Conservation (phyloP, 2,113 vertebrate species). For the Sceloporus undulatus region DNA sequence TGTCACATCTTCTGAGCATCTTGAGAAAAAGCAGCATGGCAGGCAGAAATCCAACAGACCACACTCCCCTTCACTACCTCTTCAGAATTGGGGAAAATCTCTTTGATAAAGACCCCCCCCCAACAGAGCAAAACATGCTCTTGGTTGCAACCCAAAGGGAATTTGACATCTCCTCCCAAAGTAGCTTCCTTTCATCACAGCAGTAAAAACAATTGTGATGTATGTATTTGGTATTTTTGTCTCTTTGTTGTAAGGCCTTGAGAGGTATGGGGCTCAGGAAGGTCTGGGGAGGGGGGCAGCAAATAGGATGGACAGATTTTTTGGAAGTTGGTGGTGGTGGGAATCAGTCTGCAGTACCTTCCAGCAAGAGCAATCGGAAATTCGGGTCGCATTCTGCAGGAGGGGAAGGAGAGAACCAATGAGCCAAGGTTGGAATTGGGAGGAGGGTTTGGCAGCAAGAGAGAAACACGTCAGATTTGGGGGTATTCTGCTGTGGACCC, state of each 20-base stretch:
- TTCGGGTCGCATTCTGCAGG: constrained; percentile 24
- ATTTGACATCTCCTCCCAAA: no score
- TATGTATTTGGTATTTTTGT: no score
- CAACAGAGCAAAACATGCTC: no score
- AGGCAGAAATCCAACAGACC: no score
- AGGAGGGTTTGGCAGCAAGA: neutral
- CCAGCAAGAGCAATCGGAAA: constrained; percentile 33
- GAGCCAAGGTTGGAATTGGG: neutral
- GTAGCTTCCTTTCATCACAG: neutral
- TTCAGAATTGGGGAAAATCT: no score
- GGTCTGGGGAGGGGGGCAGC: neutral
- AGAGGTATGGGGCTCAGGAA: neutral
- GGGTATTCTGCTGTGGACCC: neutral
- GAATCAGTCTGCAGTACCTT: constrained; percentile 31
- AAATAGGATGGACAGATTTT: neutral
- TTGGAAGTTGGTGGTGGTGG: neutral
- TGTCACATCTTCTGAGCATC: no score
- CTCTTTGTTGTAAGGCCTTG: neutral
- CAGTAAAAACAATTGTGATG: neutral
- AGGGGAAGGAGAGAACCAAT: constrained; percentile 32
- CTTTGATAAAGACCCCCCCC: no score
- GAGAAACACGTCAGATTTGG: neutral
- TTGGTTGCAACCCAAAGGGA: no score
- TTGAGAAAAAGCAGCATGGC: no score
- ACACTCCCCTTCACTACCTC: no score